phyloP scores from a whole-genome alignment of 2,888 invertebrate species.

The Cheiracanthium punctorium region DNA sequence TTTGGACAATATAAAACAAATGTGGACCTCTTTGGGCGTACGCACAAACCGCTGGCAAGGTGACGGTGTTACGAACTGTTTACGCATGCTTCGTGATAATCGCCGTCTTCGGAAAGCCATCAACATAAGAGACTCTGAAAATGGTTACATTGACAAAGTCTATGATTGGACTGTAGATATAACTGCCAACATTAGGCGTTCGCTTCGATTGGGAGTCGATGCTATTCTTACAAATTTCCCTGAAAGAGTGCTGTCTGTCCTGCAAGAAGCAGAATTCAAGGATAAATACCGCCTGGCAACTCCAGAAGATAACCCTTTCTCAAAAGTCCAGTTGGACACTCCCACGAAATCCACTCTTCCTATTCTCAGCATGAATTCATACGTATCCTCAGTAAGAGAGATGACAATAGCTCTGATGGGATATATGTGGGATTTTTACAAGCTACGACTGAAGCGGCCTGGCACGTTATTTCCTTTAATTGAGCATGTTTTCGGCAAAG shows the following conservation, averaged over 20 bases:
- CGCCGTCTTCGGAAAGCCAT: conserved; percentile 70
- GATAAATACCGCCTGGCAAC: conserved; percentile 70
- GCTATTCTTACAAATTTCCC: conserved; percentile 72
- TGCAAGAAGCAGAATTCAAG: conserved; percentile 70
- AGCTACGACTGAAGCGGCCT: conserved; percentile 50
- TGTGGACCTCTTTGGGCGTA: conserved; percentile 71
- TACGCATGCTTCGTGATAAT: conserved; percentile 69
- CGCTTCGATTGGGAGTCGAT: conserved; percentile 68
- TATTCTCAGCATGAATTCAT: not conserved
- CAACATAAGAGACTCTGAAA: conserved; percentile 64
- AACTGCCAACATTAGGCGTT: conserved; percentile 51
- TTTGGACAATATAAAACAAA: conserved; percentile 65
- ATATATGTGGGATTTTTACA: conserved; percentile 65
- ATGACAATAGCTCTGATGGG: conserved; percentile 57
- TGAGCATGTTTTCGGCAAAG: conserved; percentile 44
- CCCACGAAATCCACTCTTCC: conserved; percentile 20
- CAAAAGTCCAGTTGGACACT: conserved; percentile 27
- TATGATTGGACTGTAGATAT: conserved; percentile 73
- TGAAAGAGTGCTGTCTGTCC: conserved; percentile 67
- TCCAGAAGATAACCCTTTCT: conserved; percentile 71
- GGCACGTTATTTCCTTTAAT: conserved; percentile 54
- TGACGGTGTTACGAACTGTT: conserved; percentile 72
- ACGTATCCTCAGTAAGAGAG: conserved; percentile 45
- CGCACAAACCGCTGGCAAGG: conserved; percentile 72
- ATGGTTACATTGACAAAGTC: conserved; percentile 71